phyloP scores from a whole-genome alignment of 2,797 vertebrate genomes.

The Cossypha polioptera region DNA sequence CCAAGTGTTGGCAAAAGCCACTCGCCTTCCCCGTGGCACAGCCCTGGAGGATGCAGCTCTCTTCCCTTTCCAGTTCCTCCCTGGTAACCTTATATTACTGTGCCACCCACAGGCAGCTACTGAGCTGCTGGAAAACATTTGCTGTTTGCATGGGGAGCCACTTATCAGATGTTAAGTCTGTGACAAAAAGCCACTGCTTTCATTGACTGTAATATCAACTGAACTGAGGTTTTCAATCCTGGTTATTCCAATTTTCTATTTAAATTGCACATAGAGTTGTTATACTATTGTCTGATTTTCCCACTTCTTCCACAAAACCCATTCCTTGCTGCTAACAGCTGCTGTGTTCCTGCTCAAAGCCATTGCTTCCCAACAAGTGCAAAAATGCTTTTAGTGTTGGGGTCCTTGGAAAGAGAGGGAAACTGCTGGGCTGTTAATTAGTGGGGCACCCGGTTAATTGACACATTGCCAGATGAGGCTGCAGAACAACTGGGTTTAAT shows the following conservation, averaged over 20 bases:
- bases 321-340: neutral
- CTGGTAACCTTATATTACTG: neutral
- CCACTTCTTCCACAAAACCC: neutral
- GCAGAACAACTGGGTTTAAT: neutral
- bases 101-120: constrained; percentile 55
- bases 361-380: neutral
- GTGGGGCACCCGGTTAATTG: fast-evolving
- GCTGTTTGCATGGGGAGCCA: neutral
- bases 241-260: neutral
- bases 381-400: neutral
- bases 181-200: neutral
- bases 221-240: neutral
- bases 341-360: neutral
- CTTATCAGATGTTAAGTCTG: neutral
- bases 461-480: neutral
- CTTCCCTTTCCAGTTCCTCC: neutral
- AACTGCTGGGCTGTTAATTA: neutral
- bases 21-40: fast-evolving
- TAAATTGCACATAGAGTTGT: neutral
- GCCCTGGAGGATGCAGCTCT: neutral
- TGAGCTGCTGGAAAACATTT: neutral
- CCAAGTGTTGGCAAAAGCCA: neutral
- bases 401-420: neutral
- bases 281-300: neutral
- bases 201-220: neutral